Conservation (phyloP, 2,888 invertebrate species). For the Drymonia ruficornis region DNA sequence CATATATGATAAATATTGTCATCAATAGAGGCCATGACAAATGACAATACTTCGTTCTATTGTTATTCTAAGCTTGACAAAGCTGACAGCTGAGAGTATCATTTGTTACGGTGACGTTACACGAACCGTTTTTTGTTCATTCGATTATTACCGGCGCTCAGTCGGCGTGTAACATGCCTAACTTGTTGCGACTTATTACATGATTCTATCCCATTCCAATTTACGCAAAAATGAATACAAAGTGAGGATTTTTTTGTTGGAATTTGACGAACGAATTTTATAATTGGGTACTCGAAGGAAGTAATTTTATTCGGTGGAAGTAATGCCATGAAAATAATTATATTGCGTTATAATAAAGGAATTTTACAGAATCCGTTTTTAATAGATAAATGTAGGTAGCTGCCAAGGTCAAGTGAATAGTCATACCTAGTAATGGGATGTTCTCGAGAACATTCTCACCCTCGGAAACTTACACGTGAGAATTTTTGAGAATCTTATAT, state of each 20-base stretch:
- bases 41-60: not conserved
- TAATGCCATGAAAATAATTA: no score
- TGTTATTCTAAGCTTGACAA: conserved; percentile 6
- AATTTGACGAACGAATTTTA: not conserved
- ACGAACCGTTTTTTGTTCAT: conserved; percentile 46
- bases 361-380: no score
- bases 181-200: conserved; percentile 29
- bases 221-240: not conserved
- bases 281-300: not conserved
- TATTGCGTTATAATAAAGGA: no score
- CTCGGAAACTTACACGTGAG: no score
- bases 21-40: not conserved
- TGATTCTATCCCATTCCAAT: conserved; percentile 17
- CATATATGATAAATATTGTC: no score
- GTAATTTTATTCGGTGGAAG: not conserved
- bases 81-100: conserved; percentile 31
- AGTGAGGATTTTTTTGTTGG: no score
- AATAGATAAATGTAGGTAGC: no score
- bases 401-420: no score
- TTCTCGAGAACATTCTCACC: no score
- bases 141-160: conserved; percentile 45
- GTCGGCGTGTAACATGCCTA: conserved; percentile 39
- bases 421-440: no score
- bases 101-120: conserved; percentile 33
- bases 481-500: no score